phyloP scores from a whole-genome alignment of 2,888 invertebrate species.

The Pseudanteris insignis region DNA sequence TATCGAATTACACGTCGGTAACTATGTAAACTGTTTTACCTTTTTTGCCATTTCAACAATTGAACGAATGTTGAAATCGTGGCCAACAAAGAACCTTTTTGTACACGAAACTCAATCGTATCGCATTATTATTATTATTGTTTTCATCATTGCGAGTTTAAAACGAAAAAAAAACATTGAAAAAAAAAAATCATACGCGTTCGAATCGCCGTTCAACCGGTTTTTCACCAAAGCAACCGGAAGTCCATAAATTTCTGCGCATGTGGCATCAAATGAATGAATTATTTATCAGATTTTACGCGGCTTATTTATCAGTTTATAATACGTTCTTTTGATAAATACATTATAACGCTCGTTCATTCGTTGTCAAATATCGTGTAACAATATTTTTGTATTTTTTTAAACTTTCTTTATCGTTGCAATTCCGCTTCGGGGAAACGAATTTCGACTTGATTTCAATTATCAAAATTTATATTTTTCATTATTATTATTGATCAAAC shows the following conservation, averaged over 20 bases:
- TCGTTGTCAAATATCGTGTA: too few species aligned
- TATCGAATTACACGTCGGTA: too few species aligned
- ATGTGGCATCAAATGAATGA: constrained; percentile 28
- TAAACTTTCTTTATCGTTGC: neutral
- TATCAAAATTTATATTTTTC: too few species aligned
- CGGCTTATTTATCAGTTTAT: constrained; percentile 13
- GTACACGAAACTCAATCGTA: too few species aligned
- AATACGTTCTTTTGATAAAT: constrained; percentile 1
- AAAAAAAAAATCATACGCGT: constrained; percentile 9
- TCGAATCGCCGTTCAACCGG: constrained; percentile 18
- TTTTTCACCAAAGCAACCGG: constrained; percentile 34
- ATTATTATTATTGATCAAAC: too few species aligned
- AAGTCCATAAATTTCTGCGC: constrained; percentile 29
- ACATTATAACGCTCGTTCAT: too few species aligned
- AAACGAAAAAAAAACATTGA: too few species aligned
- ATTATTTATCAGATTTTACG: constrained; percentile 24
- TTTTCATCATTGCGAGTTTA: too few species aligned
- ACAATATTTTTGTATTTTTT: neutral
- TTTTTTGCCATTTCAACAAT: neutral
- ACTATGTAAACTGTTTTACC: too few species aligned
- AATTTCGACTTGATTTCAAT: too few species aligned
- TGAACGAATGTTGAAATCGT: neutral
- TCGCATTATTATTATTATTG: too few species aligned
- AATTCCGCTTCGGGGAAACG: neutral
- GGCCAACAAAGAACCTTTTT: too few species aligned